A percentile compares a stretch with the other conserved stretches of the same genome.
Conservation (phyloP, 2,888 invertebrate species). For the Amphiduros pacificus region DNA sequence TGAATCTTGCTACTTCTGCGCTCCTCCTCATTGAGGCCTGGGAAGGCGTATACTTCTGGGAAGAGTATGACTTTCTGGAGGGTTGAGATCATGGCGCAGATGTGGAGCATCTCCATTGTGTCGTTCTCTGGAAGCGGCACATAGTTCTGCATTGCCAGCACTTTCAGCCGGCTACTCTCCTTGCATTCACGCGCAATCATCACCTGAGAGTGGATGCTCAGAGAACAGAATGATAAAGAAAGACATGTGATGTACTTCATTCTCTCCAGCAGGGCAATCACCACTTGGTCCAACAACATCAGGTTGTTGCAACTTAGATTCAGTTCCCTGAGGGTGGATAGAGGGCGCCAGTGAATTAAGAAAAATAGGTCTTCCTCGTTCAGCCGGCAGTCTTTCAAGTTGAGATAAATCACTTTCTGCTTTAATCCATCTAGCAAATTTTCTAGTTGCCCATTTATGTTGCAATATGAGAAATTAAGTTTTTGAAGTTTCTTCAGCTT, state of each 20-base stretch:
- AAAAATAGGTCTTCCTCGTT: constrained; percentile 35
- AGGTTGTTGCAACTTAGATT: constrained; percentile 49
- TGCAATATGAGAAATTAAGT: constrained; percentile 44
- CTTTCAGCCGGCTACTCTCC: constrained; percentile 36
- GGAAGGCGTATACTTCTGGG: constrained; percentile 49
- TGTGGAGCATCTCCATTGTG: constrained; percentile 35
- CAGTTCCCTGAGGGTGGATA: constrained; percentile 36
- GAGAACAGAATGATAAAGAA: constrained; percentile 39
- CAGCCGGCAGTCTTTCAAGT: constrained; percentile 45
- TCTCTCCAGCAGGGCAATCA: constrained; percentile 27
- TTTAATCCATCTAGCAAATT: constrained; percentile 31
- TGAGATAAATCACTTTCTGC: constrained; percentile 36
- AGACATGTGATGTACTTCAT: constrained; percentile 38
- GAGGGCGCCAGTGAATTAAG: constrained; percentile 37
- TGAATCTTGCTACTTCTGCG: constrained; percentile 25
- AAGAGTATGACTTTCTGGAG: constrained; percentile 43
- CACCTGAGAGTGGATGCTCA: constrained; percentile 33
- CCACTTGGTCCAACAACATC: constrained; percentile 26
- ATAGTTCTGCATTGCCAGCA: constrained; percentile 43
- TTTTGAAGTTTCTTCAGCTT: constrained; percentile 31
- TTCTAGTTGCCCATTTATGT: constrained; percentile 35
- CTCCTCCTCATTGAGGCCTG: constrained; percentile 32
- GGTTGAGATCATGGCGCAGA: constrained; percentile 33
- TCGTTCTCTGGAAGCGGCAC: constrained; percentile 38
- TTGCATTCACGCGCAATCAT: constrained; percentile 35